Conservation (phyloP, 64 coral and sea anemone genomes). For the Hydrozoanthus tunicans region DNA sequence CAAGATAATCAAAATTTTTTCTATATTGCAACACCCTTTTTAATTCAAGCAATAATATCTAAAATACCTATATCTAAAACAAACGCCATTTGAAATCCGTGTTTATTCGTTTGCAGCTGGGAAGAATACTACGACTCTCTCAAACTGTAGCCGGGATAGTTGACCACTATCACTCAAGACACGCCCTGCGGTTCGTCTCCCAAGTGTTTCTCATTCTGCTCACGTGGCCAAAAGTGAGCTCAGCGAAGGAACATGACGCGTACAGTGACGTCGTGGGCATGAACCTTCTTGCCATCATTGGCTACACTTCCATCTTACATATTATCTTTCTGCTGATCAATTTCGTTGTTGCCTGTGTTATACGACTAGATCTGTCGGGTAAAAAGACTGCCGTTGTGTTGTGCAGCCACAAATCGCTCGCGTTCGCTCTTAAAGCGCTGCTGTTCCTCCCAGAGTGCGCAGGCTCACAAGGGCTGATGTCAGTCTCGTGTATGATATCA, state of each 20-base stretch:
- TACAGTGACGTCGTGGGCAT: conserved; percentile 69
- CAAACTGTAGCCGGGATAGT: conserved; percentile 47
- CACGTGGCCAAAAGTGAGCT: conserved; percentile 76
- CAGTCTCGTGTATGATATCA: conserved; percentile 71
- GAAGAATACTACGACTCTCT: conserved; percentile 54
- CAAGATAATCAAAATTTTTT: too few species aligned
- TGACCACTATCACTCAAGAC: conserved; percentile 32
- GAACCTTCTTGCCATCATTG: conserved; percentile 78
- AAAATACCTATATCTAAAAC: too few species aligned
- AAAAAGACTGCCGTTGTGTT: conserved; percentile 84
- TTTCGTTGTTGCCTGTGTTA: conserved; percentile 58
- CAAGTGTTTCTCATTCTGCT: conserved; percentile 52
- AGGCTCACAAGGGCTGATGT: conserved; percentile 82
- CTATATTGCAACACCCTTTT: too few species aligned
- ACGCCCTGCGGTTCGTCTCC: conserved; percentile 33
- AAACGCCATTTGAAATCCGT: too few species aligned
- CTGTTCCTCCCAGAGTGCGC: conserved; percentile 57
- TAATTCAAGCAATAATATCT: too few species aligned
- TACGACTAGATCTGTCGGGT: conserved; percentile 34
- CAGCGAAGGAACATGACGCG: conserved; percentile 51
- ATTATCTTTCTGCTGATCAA: conserved; percentile 83
- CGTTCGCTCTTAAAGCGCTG: conserved; percentile 70
- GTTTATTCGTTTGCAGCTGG: conserved; percentile 12
- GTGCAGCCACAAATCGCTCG: conserved; percentile 79
- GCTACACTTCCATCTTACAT: conserved; percentile 83